phyloP scores from a whole-genome alignment of 2,113 vertebrate genomes.

The Muntiacus reevesi region DNA sequence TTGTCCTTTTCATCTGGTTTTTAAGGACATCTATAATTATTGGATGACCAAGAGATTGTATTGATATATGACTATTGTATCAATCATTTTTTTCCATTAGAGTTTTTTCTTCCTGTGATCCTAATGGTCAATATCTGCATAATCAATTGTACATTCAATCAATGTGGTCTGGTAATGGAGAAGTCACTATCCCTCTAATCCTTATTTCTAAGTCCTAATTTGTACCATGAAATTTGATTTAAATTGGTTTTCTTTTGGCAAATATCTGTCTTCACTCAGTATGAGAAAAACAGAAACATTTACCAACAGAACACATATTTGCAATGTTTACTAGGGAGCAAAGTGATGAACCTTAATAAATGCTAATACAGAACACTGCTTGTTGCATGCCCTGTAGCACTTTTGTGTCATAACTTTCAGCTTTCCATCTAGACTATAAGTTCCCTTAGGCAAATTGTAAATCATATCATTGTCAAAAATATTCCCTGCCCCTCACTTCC shows the following conservation, averaged over 20 bases:
- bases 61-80: constrained; percentile 21
- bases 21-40: not conserved
- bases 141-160: not conserved
- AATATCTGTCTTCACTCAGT: not conserved
- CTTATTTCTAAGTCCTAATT: not conserved
- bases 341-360: not conserved
- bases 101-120: not conserved
- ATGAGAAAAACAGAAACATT: not conserved
- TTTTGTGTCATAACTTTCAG: not conserved
- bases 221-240: not conserved
- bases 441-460: not conserved
- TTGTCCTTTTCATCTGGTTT: constrained; percentile 15
- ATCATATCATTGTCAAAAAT: not conserved
- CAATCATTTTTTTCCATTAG: constrained; percentile 29
- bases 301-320: not conserved
- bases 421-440: not conserved
- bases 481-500: not conserved
- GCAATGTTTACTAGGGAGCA: not conserved
- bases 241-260: not conserved
- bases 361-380: not conserved
- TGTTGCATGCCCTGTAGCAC: not conserved
- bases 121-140: not conserved
- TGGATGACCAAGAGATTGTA: not conserved
- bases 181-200: not conserved
- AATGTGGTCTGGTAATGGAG: not conserved